These are phyloP conservation scores for Lutra lutra DNA, from an alignment of 2,797 vertebrate genomes.

Conservation along the genomic window DNA sequence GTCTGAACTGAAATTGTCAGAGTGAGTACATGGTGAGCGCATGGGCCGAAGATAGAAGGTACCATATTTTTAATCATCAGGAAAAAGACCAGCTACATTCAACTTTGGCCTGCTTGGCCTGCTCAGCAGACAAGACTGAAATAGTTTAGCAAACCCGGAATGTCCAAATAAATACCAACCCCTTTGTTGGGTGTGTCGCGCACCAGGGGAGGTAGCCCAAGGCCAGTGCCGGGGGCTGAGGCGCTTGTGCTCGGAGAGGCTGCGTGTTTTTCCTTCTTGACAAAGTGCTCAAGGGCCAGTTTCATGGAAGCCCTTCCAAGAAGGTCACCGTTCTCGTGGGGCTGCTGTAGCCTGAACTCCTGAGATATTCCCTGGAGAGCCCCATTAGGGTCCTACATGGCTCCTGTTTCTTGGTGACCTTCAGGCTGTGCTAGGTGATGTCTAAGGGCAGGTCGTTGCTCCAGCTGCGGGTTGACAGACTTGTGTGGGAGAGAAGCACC, in stretches of 20 bases:
- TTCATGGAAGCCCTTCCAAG: conserved; percentile 50
- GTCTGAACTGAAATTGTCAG: neutral
- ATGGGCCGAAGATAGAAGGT: neutral
- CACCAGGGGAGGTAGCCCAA: neutral
- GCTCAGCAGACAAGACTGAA: neutral
- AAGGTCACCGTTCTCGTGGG: neutral
- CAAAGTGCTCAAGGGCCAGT: neutral
- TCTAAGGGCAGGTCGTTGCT: neutral
- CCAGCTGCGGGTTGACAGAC: neutral
- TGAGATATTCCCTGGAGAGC: neutral
- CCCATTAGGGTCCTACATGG: neutral
- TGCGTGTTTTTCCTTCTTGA: neutral
- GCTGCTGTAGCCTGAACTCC: neutral
- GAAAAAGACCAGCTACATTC: neutral
- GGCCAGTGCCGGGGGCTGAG: neutral
- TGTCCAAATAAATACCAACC: neutral
- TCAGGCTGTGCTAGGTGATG: neutral
- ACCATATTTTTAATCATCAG: neutral
- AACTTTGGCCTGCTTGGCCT: neutral
- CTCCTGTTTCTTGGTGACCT: neutral
- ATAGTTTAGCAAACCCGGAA: neutral
- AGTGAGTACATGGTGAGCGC: neutral
- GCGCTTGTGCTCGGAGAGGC: fast-evolving
- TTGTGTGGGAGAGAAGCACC: neutral
- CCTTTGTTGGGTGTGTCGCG: fast-evolving